Percentiles rank a stretch among this genome's conserved stretches.
Conservation (phyloP, 2,888 invertebrate species). For the Pelosia muscerda region DNA sequence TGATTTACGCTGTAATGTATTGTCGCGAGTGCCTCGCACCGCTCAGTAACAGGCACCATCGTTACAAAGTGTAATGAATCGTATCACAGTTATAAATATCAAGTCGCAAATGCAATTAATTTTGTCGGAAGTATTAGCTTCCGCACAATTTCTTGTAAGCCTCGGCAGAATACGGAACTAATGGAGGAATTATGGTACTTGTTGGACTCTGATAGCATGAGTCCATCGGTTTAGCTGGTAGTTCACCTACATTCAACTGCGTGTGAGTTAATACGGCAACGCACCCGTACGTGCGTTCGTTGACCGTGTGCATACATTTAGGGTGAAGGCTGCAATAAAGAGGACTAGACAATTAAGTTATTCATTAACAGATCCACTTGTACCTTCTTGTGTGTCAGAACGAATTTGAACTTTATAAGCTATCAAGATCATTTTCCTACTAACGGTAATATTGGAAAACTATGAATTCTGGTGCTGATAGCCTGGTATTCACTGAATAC, state of each 20-base stretch:
- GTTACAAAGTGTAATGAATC: constrained; percentile 59
- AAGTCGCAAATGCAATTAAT: constrained; percentile 64
- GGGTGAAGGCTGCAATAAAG: constrained; percentile 40
- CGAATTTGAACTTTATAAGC: neutral
- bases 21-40: neutral
- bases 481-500: neutral
- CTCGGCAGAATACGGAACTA: constrained; percentile 61
- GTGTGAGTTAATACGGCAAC: constrained; percentile 46
- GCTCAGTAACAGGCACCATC: constrained; percentile 12
- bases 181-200: constrained; percentile 53
- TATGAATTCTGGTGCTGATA: neutral
- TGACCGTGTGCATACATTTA: constrained; percentile 43
- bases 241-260: constrained; percentile 44
- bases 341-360: constrained; percentile 11
- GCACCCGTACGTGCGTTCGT: constrained; percentile 30
- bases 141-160: constrained; percentile 69
- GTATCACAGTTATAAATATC: constrained; percentile 59
- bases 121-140: constrained; percentile 71
- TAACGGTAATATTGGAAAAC: neutral
- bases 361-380: neutral
- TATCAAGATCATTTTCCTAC: no score
- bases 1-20: neutral
- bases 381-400: no score
- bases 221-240: constrained; percentile 31
- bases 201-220: constrained; percentile 36